Evolutionary conservation across 1,140 invertebrate genomes (phyloP), one percentile per base, ranked within the genome.

Genomic region (Macrocentrus cingulum): DNA sequence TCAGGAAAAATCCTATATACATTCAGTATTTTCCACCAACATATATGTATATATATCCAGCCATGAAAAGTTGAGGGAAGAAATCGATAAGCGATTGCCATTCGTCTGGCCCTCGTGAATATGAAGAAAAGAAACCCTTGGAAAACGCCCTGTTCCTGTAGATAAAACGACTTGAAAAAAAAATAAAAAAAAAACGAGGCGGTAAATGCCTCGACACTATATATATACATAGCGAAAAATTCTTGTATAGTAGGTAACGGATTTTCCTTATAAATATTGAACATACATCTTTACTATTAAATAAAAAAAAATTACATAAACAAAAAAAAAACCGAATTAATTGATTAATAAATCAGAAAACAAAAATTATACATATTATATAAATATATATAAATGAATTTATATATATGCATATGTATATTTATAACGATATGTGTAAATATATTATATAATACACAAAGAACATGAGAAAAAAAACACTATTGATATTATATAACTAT

Each of bases 351-450:
- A 67, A 70, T 63, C 56, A 66, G 71, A 65, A 44, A 66, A 70
- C 64, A 60, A 70, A 70, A 60, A 72, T 61, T 59, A 71, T 72
- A 56, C 54, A 56, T 63, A 70, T 65, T 63, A 73, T 66, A 65
- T 67, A 64, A 66, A 73, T 65, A 62, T 65, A 60, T 62, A 64
- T n/a, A n/a, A n/a, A n/a, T n/a, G n/a, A n/a, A n/a, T n/a, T n/a
- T n/a, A n/a, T n/a, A n/a, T n/a, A n/a, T n/a, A n/a, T n/a, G n/a
- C n/a, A n/a, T n/a, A n/a, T n/a, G n/a, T n/a, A n/a, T n/a, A n/a
- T n/a, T n/a, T n/a, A n/a, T n/a, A n/a, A n/a, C n/a, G n/a, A n/a
- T n/a, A n/a, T n/a, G n/a, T n/a, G n/a, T n/a, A n/a, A n/a, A n/a
- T n/a, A n/a, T n/a, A n/a, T n/a, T n/a, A n/a, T n/a, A n/a, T n/a